These are phyloP conservation scores for Galeruca laticollis DNA, from an alignment of 2,888 invertebrate genomes.

Conservation along the genomic window DNA sequence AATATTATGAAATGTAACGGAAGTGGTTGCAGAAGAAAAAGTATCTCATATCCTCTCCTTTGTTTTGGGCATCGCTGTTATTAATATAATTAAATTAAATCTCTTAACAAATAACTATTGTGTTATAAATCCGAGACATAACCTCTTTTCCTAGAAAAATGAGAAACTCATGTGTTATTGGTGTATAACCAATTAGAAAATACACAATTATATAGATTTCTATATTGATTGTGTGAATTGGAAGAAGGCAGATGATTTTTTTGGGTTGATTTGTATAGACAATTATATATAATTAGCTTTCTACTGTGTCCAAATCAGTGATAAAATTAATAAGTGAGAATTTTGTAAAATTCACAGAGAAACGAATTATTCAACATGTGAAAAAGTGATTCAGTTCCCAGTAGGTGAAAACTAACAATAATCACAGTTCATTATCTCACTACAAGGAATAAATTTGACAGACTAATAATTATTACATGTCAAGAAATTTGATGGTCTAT, in stretches of 20 bases:
- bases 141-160: not conserved
- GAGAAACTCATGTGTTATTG: not conserved
- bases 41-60: not conserved
- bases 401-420: no score
- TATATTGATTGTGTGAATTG: conserved; percentile 9
- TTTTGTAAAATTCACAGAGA: not conserved
- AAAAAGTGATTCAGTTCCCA: no score
- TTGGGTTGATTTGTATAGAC: not conserved
- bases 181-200: conserved; percentile 2
- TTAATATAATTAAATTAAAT: not conserved
- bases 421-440: no score
- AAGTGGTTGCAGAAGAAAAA: not conserved
- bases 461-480: no score
- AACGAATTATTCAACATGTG: no score
- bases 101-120: not conserved
- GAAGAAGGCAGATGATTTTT: not conserved
- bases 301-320: not conserved
- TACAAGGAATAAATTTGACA: no score
- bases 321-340: not conserved
- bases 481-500: no score
- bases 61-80: no score
- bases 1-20: not conserved
- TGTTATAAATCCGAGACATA: not conserved
- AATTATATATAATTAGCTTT: not conserved
- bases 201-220: not conserved